A percentile compares a stretch with the other conserved stretches of the same genome.
Evolutionary conservation across 2,113 vertebrate species (phyloP).

Genomic region (Procapra przewalskii): DNA sequence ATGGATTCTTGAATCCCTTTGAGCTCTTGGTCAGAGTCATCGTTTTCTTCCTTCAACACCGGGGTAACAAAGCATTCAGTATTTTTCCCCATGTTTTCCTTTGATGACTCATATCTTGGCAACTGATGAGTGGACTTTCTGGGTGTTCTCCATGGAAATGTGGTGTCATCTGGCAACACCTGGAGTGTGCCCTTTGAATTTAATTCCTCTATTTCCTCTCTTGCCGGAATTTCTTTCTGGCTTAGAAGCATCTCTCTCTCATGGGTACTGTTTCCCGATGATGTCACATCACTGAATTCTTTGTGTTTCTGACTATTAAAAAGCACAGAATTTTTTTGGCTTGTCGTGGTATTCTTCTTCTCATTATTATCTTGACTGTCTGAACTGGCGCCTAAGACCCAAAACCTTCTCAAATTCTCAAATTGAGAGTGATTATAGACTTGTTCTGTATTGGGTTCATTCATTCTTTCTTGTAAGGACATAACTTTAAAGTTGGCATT

Average conservation of each 20-base stretch:
- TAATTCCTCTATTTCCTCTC: constrained; percentile 60
- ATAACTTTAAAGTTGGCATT: constrained; percentile 79
- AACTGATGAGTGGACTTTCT: constrained; percentile 42
- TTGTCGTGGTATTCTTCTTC: constrained; percentile 20
- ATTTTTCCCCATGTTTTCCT: constrained; percentile 59
- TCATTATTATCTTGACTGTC: constrained; percentile 34
- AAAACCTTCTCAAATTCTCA: constrained; percentile 89
- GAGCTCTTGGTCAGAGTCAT: constrained; percentile 36
- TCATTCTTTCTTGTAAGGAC: constrained; percentile 83
- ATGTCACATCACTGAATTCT: constrained; percentile 58
- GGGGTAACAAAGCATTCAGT: constrained; percentile 1
- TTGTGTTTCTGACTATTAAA: constrained; percentile 51
- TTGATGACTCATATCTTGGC: constrained; percentile 65
- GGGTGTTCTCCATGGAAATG: constrained; percentile 23
- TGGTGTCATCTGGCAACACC: constrained; percentile 72
- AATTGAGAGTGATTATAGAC: constrained; percentile 83
- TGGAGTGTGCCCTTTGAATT: constrained; percentile 72
- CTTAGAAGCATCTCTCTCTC: constrained; percentile 29
- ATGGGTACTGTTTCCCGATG: constrained; percentile 38
- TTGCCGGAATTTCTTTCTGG: background rate
- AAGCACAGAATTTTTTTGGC: constrained; percentile 3
- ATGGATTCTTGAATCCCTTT: constrained; percentile 57
- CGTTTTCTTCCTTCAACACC: constrained; percentile 25
- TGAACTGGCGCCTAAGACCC: constrained; percentile 81
- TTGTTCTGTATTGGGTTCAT: constrained; percentile 76